Evolutionary conservation across 2,888 invertebrate genomes (phyloP).

Genomic region (Eupithecia subfuscata): DNA sequence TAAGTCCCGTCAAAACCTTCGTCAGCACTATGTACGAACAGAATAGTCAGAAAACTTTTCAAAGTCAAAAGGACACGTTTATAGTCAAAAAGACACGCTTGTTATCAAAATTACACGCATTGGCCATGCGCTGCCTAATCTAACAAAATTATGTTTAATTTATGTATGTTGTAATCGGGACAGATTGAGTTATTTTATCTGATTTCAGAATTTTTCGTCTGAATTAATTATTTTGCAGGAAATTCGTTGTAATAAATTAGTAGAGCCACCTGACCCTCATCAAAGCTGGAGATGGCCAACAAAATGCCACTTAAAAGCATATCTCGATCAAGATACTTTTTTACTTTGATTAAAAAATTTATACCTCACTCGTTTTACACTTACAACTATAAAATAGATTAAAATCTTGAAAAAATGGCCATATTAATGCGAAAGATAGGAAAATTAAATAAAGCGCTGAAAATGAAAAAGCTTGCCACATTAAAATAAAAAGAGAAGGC

Average conservation of each 20-base stretch:
- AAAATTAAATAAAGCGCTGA: constrained; percentile 32
- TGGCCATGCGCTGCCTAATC: background rate
- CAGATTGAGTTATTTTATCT: constrained; percentile 3
- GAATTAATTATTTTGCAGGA: constrained; percentile 44
- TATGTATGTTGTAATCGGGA: constrained; percentile 15
- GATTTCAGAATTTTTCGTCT: constrained; percentile 20
- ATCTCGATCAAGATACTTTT: constrained; percentile 50
- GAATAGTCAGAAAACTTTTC: constrained; percentile 52
- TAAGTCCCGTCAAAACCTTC: constrained; percentile 99
- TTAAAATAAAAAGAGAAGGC: constrained; percentile 26
- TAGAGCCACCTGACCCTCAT: constrained; percentile 58
- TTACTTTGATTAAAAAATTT: constrained; percentile 53
- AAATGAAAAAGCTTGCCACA: constrained; percentile 38
- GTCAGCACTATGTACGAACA: constrained; percentile 93
- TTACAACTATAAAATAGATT: constrained; percentile 29
- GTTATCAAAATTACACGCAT: background rate
- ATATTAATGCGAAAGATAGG: constrained; percentile 33
- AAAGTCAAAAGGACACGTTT: constrained; percentile 1
- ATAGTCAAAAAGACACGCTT: background rate
- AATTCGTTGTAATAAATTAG: constrained; percentile 55
- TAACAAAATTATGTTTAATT: background rate
- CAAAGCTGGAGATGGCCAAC: constrained; percentile 59
- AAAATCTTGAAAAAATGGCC: constrained; percentile 24
- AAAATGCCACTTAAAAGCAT: constrained; percentile 52
- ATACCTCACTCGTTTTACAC: constrained; percentile 37